Percentiles rank a stretch among this genome's conserved stretches.
phyloP scores from a whole-genome alignment of 1,140 invertebrate species.

The Orius insidiosus region DNA sequence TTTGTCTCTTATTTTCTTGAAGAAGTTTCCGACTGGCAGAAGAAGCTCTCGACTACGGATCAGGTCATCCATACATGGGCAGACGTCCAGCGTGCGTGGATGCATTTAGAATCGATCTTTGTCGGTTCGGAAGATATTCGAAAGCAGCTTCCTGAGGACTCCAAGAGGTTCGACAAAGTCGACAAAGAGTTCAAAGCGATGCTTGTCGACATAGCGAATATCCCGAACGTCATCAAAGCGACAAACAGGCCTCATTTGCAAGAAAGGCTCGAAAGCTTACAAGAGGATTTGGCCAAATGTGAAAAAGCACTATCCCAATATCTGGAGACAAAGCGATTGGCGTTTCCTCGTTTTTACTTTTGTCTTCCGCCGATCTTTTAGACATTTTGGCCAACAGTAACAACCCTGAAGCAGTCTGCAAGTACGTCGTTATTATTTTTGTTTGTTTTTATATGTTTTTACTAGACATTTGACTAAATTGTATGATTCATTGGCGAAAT shows the following conservation, averaged over 20 bases:
- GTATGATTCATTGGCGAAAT: constrained; percentile 76
- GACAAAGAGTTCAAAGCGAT: constrained; percentile 73
- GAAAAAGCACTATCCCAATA: constrained; percentile 92
- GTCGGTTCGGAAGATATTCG: constrained; percentile 90
- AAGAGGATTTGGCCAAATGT: constrained; percentile 59
- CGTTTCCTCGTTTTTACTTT: constrained; percentile 94
- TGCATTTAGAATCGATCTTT: constrained; percentile 88
- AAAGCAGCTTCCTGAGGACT: constrained; percentile 78
- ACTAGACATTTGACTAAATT: constrained; percentile 81
- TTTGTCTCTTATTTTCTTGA: constrained; percentile 72
- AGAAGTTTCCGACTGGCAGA: constrained; percentile 79
- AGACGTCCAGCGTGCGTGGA: constrained; percentile 87
- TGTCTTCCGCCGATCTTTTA: constrained; percentile 81
- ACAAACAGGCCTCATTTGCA: constrained; percentile 63
- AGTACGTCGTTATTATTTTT: constrained; percentile 19
- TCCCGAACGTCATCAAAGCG: constrained; percentile 63
- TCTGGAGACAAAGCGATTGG: constrained; percentile 82
- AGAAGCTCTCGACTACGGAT: constrained; percentile 73
- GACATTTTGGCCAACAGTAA: constrained; percentile 96
- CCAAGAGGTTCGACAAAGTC: constrained; percentile 72
- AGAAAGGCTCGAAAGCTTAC: constrained; percentile 55
- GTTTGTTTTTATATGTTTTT: too few relatives aligned
- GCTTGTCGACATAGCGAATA: constrained; percentile 36
- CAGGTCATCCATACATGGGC: constrained; percentile 72
- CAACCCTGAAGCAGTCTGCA: constrained; percentile 56